phyloP scores from a whole-genome alignment of 2,797 vertebrate species.

The Sciurus vulgaris region DNA sequence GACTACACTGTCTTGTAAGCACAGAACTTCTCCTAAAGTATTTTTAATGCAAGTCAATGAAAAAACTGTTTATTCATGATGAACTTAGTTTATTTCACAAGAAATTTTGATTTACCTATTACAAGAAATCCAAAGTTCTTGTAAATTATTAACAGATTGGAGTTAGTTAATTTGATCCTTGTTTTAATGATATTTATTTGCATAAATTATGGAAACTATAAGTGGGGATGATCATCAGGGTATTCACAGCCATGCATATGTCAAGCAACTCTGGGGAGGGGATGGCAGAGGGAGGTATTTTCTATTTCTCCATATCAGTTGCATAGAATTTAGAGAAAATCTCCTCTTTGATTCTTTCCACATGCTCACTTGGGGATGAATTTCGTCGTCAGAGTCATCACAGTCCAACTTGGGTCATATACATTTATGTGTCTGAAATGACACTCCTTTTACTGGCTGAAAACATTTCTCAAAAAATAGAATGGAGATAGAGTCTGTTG shows the following conservation, averaged over 20 bases:
- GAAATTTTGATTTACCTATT: neutral
- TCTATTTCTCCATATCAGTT: neutral
- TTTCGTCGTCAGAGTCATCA: neutral
- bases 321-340: neutral
- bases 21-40: neutral
- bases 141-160: neutral
- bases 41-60: neutral
- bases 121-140: neutral
- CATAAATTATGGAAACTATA: neutral
- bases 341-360: neutral
- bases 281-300: neutral
- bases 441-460: neutral
- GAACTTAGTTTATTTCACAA: neutral
- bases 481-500: fast-evolving
- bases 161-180: neutral
- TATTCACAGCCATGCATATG: neutral
- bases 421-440: neutral
- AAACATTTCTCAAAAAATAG: neutral
- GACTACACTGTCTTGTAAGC: neutral
- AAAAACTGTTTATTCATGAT: neutral
- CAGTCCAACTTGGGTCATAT: fast-evolving
- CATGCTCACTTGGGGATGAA: neutral
- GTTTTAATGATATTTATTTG: neutral
- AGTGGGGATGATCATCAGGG: neutral
- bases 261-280: neutral